These are phyloP conservation scores for Sylvia atricapilla DNA, from an alignment of 2,113 vertebrate species.

Conservation along the genomic window DNA sequence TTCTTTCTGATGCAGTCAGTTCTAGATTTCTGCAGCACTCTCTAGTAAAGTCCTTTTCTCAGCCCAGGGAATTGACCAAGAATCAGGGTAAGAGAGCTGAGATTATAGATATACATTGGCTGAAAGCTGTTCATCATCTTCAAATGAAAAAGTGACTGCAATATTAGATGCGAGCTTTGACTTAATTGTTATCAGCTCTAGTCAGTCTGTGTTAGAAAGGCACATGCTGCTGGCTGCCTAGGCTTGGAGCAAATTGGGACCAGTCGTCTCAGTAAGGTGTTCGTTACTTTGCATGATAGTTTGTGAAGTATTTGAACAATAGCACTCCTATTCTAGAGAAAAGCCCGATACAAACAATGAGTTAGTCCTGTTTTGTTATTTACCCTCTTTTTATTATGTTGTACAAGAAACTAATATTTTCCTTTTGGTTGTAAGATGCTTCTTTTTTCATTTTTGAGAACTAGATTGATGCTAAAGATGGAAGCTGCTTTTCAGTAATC, in stretches of 20 bases:
- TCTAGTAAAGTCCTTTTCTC: not conserved
- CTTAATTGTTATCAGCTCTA: not conserved
- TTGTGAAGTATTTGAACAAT: not conserved
- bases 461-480: not conserved
- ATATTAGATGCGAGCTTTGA: not conserved
- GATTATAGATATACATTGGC: not conserved
- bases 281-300: not conserved
- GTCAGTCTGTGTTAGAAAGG: not conserved
- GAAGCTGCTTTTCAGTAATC: not conserved
- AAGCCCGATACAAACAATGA: not conserved
- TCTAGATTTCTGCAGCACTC: not conserved
- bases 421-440: not conserved
- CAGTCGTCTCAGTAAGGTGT: not conserved
- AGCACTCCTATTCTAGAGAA: not conserved
- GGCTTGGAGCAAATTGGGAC: not conserved
- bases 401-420: not conserved
- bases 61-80: not conserved
- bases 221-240: accelerated
- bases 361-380: not conserved
- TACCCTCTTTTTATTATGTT: not conserved
- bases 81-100: not conserved
- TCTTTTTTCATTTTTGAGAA: not conserved
- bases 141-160: not conserved
- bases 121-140: not conserved
- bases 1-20: not conserved